Base-by-base conservation (phyloP, 1,140 invertebrate genomes). In the Oryctes rhinoceros region DNA sequence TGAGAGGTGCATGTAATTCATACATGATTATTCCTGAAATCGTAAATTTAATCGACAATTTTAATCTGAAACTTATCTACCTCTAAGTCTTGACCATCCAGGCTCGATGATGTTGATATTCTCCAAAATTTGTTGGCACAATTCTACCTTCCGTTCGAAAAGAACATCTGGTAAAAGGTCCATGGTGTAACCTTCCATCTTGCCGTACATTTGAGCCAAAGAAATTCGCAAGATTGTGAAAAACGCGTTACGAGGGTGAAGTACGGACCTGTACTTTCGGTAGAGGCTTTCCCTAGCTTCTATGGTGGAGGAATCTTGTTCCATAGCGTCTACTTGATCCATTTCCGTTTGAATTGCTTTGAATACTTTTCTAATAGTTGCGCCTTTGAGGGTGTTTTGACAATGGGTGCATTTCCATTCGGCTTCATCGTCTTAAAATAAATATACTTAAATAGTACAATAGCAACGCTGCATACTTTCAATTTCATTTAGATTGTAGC, bases 401-500 rank as follows among this genome's bases (percentile, higher is more conserved):
- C 95, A 96, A 74, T 92, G 89, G 0, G 91, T 91, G 84, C 95
- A 96, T 83, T 91, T 92, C 94, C 94, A 96, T 37, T 85, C 80
- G 30, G 92, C 91, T 30, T 82, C 78, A 20, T 59, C 74, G 62
- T 77, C 80, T 49, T 37, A 65, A 30, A 9, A 48, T 5, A 62
- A 62, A 62, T 62, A n/a, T 3, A 10, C 11, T 77, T 77, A 9
- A 77, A 62, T 62, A 62, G 39, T 44, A 10, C n/a, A 20, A 7
- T 39, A 20, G 20, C 18, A 18, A 30, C n/a, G 24, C 4, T 49
- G 47, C 7, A 48, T 78, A 49, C 1, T 78, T n/a, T 24, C 35
- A 44, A 76, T 65, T 78, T 79, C 18, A 76, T 65, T 30, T 53
- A 53, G 13, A 13, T 53, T 53, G n/a, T 53, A 1, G 4, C 0